Base-by-base conservation (phyloP, 1,140 invertebrate genomes). In the Diorhabda sublineata region DNA sequence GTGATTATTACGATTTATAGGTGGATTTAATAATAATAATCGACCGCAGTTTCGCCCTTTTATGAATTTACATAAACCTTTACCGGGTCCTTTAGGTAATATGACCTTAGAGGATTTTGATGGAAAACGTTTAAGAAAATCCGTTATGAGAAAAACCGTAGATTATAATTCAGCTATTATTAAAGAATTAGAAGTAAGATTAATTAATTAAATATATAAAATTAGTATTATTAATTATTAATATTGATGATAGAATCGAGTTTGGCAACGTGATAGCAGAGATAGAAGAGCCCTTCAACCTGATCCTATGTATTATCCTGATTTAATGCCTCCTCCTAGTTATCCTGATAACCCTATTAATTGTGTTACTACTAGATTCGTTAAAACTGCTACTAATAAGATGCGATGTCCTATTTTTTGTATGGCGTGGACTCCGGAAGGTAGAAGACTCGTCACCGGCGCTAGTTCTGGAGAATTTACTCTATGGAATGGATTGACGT, bases 401-500 rank as follows among this genome's bases (percentile, higher is more conserved):
- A 97, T 98, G 90, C 88, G 97, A 75, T 99, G 98, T 85, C 98
- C 98, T 0, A 97, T 99, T 72, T 99, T 99, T 84, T 96, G 95
- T 78, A 91, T 99, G 80, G 95, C 95, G 5, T 99, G 98, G 98
- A 99, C 98, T 4, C 97, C 98, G 3, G 98, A 99, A 84, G 98
- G 98, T 41, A 88, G 98, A 68, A 87, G 98, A 71, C 84, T 99
- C 64, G 95, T 99, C 3, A 99, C 98, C 5, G 98, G 98, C 4
- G 97, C 98, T 8, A 99, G 97, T 2, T 98, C 96, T 73, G 98
- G 98, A 41, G 98, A 99, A 84, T 99, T 99, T 80, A 99, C 98
- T 0, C 84, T 99, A 2, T 99, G 98, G 98, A 99, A 99, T 87
- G 98, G 98, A 41, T 87, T 99, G 4, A 99, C 98, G 5, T 99